phyloP scores from a whole-genome alignment of 2,113 vertebrate species.

The Thunnus maccoyii region DNA sequence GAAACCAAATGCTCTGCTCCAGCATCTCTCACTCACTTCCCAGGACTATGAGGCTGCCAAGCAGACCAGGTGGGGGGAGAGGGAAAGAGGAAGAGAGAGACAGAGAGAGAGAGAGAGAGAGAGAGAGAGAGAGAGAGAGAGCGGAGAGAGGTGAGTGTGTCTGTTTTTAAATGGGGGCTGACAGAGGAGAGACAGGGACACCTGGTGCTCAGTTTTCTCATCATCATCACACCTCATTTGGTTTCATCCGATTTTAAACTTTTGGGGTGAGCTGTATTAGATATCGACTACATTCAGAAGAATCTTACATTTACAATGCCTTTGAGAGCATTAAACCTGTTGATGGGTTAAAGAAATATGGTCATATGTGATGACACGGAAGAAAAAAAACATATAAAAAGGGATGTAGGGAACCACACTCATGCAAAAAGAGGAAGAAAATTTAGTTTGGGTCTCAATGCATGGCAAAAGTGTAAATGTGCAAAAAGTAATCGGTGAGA shows the following conservation, averaged over 20 bases:
- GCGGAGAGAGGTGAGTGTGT: background rate
- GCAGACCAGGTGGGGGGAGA: conserved; percentile 15
- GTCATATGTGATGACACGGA: conserved; percentile 29
- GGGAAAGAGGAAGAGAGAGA: too few species aligned
- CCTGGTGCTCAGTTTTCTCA: conserved; percentile 68
- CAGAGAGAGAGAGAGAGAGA: too few species aligned
- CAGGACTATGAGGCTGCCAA: conserved; percentile 45
- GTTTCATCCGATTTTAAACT: conserved; percentile 50
- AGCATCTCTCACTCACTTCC: conserved; percentile 60
- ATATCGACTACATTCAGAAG: conserved; percentile 27
- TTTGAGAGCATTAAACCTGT: conserved; percentile 40
- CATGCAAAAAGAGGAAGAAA: conserved; percentile 18
- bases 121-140: too few species aligned
- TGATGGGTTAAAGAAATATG: conserved; percentile 37
- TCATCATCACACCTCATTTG: conserved; percentile 70
- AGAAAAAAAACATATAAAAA: background rate
- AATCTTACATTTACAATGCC: conserved; percentile 42
- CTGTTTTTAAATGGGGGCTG: conserved; percentile 33
- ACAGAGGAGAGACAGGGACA: conserved; percentile 48
- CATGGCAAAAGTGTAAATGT: conserved; percentile 48
- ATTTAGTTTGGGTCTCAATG: conserved; percentile 4
- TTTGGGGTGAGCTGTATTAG: conserved; percentile 29
- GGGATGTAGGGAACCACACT: conserved; percentile 12
- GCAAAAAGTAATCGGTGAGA: conserved; percentile 58
- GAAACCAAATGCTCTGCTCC: conserved; percentile 64